Evolutionary conservation across 2,113 vertebrate species (phyloP).

Genomic region (Cottus gobio): DNA sequence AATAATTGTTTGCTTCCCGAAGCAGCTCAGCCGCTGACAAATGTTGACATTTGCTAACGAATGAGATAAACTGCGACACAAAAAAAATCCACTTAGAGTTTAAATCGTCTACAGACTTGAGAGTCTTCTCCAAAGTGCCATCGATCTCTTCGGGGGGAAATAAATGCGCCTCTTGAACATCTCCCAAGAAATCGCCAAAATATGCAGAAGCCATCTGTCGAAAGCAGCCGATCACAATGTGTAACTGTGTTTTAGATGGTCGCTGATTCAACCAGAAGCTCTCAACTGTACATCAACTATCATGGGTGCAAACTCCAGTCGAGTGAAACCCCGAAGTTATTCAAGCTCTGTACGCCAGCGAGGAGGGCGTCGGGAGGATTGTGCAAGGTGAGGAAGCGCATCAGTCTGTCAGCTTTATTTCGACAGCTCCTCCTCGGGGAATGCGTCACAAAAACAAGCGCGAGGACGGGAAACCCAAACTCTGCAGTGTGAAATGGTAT

Average conservation of each 20-base stretch:
- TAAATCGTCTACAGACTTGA: no score
- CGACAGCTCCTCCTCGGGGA: slow-evolving; percentile 37
- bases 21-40: neutral
- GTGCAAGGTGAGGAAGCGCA: slow-evolving; percentile 8
- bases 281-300: neutral
- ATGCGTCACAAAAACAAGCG: neutral
- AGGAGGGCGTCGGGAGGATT: slow-evolving; percentile 23
- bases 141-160: neutral
- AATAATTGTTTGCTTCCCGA: neutral
- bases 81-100: neutral
- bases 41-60: slow-evolving; percentile 5
- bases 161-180: neutral
- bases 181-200: neutral
- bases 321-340: slow-evolving; percentile 31
- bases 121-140: neutral
- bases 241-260: neutral
- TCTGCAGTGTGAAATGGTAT: neutral
- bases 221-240: neutral
- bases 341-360: slow-evolving; percentile 24
- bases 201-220: slow-evolving; percentile 10
- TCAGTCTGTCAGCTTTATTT: slow-evolving; percentile 27
- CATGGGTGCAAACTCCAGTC: slow-evolving; percentile 14
- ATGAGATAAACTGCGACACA: neutral
- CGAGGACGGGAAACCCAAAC: neutral
- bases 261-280: neutral